A percentile compares a stretch with the other conserved stretches of the same genome.
These are phyloP conservation scores for Uropsilus gracilis DNA, from an alignment of 2,113 vertebrate genomes.

Conservation along the genomic window DNA sequence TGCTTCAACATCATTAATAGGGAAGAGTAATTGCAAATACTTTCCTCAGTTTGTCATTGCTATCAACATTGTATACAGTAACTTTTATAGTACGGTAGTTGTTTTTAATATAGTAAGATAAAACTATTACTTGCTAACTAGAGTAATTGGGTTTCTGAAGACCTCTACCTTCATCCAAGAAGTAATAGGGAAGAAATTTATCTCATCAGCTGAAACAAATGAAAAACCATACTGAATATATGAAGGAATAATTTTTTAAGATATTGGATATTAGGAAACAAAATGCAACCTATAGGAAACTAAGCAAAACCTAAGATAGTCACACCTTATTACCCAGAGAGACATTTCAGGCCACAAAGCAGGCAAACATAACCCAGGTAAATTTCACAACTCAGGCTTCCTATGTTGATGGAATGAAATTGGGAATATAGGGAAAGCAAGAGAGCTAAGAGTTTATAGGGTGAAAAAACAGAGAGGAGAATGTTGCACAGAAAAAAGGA, in stretches of 20 bases:
- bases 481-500: constrained; percentile 32
- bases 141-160: constrained; percentile 25
- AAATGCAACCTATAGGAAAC: neutral
- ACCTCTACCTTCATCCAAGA: neutral
- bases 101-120: constrained; percentile 48
- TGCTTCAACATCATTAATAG: neutral
- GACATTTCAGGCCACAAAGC: neutral
- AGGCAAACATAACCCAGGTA: neutral
- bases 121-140: constrained; percentile 27
- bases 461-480: neutral
- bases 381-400: neutral
- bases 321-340: neutral
- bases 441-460: neutral
- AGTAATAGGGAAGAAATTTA: constrained; percentile 27
- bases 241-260: constrained; percentile 46
- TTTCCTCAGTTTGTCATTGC: constrained; percentile 1
- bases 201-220: neutral
- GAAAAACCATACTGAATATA: neutral
- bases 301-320: neutral
- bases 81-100: neutral
- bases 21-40: neutral
- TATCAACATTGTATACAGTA: constrained; percentile 41
- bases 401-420: neutral
- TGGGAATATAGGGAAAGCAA: neutral
- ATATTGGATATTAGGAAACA: neutral